Evolutionary conservation across 2,888 invertebrate genomes (phyloP).

Genomic region (Alcis repandata): DNA sequence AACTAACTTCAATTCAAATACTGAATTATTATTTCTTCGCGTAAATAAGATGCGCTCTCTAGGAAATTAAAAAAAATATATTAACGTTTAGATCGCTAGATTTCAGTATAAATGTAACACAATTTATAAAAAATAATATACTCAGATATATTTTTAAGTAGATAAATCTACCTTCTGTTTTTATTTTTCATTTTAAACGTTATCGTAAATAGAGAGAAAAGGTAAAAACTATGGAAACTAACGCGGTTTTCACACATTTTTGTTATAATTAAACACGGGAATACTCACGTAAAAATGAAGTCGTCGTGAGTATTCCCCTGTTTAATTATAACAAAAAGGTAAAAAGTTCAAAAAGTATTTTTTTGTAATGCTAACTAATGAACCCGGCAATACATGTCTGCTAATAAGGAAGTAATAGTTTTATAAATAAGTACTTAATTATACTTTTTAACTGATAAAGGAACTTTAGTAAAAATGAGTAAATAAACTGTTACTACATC

Average conservation of each 20-base stretch:
- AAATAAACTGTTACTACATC: neutral
- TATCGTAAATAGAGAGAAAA: no score
- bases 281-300: neutral
- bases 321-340: no score
- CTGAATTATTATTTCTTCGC: neutral
- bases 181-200: neutral
- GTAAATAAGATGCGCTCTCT: conserved; percentile 4
- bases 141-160: no score
- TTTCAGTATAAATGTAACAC: no score
- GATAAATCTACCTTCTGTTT: no score
- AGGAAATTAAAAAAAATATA: neutral
- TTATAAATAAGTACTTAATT: conserved; percentile 23
- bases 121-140: no score
- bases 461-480: conserved; percentile 3
- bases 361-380: conserved; percentile 22
- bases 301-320: no score
- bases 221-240: no score
- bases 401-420: conserved; percentile 45
- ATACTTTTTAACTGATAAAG: conserved; percentile 16
- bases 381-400: conserved; percentile 39
- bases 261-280: no score
- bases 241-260: no score
- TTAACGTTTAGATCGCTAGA: neutral
- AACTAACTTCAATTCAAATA: neutral
- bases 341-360: neutral